A percentile compares a stretch with the other conserved stretches of the same genome.
Evolutionary conservation across 2,888 invertebrate genomes (phyloP).

Genomic region (Lasioglossum villosulum): DNA sequence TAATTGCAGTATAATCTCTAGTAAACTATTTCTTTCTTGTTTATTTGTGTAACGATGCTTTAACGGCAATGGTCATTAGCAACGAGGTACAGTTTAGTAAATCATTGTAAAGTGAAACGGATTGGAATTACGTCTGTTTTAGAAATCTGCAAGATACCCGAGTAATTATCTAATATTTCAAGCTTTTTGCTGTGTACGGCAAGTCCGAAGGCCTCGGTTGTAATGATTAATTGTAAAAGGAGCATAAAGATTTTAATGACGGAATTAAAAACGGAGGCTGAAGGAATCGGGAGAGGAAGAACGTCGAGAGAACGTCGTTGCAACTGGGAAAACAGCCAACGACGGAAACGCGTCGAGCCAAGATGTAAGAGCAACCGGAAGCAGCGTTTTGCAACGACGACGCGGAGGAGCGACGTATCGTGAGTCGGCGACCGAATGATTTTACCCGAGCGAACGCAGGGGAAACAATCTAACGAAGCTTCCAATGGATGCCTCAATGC

Average conservation of each 20-base stretch:
- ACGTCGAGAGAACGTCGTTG: background rate
- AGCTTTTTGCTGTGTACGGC: background rate
- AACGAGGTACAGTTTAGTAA: too few species aligned
- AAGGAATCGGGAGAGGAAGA: background rate
- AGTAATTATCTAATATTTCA: background rate
- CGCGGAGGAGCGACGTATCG: slow-evolving; percentile 26
- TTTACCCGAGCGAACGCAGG: slow-evolving; percentile 16
- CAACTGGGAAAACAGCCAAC: background rate
- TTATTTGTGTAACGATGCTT: too few species aligned
- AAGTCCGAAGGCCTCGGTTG: background rate
- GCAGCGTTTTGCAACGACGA: slow-evolving; percentile 2
- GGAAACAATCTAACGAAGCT: slow-evolving; percentile 81
- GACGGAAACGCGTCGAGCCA: background rate
- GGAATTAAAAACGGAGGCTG: background rate
- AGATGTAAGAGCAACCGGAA: slow-evolving; percentile 29
- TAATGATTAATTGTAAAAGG: background rate
- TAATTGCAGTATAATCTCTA: background rate
- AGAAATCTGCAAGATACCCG: too few species aligned
- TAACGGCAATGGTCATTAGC: too few species aligned
- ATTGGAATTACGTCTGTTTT: too few species aligned
- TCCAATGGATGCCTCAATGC: too few species aligned
- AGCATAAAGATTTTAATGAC: background rate
- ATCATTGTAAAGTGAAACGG: background rate
- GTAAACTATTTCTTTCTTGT: too few species aligned
- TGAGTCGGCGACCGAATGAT: slow-evolving; percentile 34